Evolutionary conservation across 2,113 vertebrate species (phyloP).

Genomic region (Poeciliopsis prolifica): DNA sequence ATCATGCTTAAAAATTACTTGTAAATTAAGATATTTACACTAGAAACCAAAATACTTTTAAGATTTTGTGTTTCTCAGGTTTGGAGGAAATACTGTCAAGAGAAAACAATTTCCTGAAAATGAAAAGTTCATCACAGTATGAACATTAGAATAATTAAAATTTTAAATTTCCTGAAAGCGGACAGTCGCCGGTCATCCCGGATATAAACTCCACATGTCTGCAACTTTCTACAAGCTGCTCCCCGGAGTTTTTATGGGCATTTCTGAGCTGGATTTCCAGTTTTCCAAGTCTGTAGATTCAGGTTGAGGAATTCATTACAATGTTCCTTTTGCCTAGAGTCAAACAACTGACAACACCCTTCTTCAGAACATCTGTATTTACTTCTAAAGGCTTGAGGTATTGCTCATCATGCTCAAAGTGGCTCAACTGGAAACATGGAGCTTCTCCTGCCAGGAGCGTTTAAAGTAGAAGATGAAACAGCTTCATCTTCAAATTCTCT

Average conservation of each 20-base stretch:
- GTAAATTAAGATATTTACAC: too few relatives aligned
- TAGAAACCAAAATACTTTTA: too few relatives aligned
- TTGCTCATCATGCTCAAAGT: slow-evolving; percentile 5
- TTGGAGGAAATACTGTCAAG: neutral
- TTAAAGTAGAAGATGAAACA: neutral
- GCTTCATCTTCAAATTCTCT: neutral
- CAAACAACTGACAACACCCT: neutral
- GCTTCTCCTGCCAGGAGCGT: neutral
- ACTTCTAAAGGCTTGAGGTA: slow-evolving; percentile 11
- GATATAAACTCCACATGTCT: neutral
- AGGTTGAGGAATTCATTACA: neutral
- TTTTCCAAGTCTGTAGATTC: neutral
- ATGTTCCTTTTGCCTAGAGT: neutral
- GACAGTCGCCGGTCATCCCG: neutral
- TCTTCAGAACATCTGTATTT: slow-evolving; percentile 6
- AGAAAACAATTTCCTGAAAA: neutral
- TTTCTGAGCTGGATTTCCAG: neutral
- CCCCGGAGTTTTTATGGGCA: neutral
- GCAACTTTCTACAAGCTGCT: neutral
- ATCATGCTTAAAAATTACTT: too few relatives aligned
- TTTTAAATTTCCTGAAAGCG: neutral
- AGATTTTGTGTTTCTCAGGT: too few relatives aligned
- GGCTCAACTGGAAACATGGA: neutral
- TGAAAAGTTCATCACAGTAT: neutral
- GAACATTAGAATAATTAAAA: neutral